These are phyloP conservation scores for Pipa parva DNA, from an alignment of 2,113 vertebrate genomes.

Conservation along the genomic window DNA sequence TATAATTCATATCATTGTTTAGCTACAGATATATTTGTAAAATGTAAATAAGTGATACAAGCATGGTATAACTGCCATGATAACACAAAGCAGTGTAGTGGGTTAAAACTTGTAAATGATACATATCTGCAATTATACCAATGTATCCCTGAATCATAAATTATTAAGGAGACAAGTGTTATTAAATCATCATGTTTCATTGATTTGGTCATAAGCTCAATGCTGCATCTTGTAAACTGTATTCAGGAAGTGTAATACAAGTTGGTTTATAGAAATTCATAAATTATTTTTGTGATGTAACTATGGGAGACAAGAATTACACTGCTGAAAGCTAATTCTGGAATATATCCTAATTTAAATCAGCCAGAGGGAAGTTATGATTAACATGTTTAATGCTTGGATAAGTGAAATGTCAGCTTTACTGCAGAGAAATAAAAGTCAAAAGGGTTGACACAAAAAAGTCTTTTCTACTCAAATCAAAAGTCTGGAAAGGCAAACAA, in stretches of 20 bases:
- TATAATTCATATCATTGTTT: no score
- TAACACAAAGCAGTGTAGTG: no score
- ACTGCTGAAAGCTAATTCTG: neutral
- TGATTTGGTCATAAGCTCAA: no score
- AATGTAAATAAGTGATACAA: no score
- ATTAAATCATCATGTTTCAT: no score
- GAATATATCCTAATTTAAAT: slow-evolving; percentile 15
- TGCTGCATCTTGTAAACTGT: neutral
- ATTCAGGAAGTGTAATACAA: neutral
- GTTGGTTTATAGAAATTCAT: neutral
- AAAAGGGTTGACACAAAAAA: neutral
- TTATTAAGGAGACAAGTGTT: no score
- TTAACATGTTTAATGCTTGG: slow-evolving; percentile 13
- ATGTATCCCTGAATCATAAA: no score
- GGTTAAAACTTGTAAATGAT: no score
- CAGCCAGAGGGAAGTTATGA: slow-evolving; percentile 37
- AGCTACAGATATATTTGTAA: no score
- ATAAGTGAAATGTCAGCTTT: slow-evolving; percentile 22
- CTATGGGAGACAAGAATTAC: neutral
- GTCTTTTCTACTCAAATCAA: neutral
- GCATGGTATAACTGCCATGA: no score
- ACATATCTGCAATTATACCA: no score
- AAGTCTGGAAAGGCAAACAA: slow-evolving; percentile 20
- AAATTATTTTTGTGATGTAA: neutral
- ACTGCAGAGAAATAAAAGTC: slow-evolving; percentile 7